Evolutionary conservation across 2,113 vertebrate species (phyloP).

Genomic region (Ameiurus melas): DNA sequence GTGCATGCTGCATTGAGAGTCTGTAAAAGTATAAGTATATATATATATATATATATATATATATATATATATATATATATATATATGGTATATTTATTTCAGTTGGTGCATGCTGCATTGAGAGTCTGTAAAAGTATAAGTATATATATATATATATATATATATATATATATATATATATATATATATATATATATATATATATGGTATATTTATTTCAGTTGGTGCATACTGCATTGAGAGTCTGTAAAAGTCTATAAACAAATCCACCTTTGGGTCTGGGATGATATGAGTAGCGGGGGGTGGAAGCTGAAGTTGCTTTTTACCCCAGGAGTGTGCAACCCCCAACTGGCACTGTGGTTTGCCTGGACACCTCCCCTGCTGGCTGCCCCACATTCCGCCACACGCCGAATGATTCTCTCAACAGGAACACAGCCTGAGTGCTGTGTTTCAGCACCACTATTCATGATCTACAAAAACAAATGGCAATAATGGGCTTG

Average conservation of each 20-base stretch:
- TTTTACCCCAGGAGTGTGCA: constrained; percentile 55
- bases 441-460: constrained; percentile 39
- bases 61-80: no score
- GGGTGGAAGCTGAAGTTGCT: constrained; percentile 50
- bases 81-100: no score
- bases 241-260: constrained; percentile 12
- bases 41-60: no score
- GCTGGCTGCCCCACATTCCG: constrained; percentile 52
- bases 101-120: no score
- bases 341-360: constrained; percentile 44
- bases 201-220: no score
- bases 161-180: no score
- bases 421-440: constrained; percentile 48
- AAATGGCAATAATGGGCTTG: constrained; percentile 41
- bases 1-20: no score
- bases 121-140: no score
- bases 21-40: no score
- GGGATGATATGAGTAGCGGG: constrained; percentile 28
- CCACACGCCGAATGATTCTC: constrained; percentile 49
- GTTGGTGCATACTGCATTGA: neutral
- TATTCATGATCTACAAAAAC: constrained; percentile 47
- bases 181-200: no score
- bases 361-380: constrained; percentile 45
- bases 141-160: no score
- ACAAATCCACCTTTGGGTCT: constrained; percentile 33